Conservation (phyloP, 2,113 vertebrate genomes). For the Leptobrachium ailaonicum region DNA sequence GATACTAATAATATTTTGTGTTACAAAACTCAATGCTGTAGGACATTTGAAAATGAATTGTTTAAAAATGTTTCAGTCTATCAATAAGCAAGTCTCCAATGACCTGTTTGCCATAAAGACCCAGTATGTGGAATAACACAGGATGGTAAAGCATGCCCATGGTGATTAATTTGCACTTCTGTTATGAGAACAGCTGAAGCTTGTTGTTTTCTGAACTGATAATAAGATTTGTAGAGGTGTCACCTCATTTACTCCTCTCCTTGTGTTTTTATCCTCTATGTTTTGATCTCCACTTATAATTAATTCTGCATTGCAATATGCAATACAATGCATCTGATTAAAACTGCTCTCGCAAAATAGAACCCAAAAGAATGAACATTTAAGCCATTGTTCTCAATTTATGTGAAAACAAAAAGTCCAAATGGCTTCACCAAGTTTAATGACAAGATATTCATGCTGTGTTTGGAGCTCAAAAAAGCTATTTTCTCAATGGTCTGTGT, state of each 20-base stretch:
- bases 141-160: slow-evolving; percentile 9
- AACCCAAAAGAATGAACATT: slow-evolving; percentile 47
- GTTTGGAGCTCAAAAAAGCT: slow-evolving; percentile 69
- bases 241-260: slow-evolving; percentile 13
- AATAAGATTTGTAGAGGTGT: slow-evolving; percentile 30
- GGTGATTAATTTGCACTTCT: slow-evolving; percentile 47
- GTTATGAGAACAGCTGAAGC: slow-evolving; percentile 43
- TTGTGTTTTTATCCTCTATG: slow-evolving; percentile 28
- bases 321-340: slow-evolving; percentile 50
- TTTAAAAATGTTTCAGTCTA: no score
- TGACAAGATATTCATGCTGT: slow-evolving; percentile 74
- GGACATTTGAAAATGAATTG: no score
- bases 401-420: slow-evolving; percentile 50
- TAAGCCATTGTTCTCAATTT: slow-evolving; percentile 46
- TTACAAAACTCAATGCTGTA: no score
- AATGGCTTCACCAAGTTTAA: slow-evolving; percentile 65
- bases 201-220: slow-evolving; percentile 52
- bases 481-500: slow-evolving; percentile 73
- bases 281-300: slow-evolving; percentile 32
- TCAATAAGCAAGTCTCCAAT: neutral
- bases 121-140: neutral
- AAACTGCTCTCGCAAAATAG: slow-evolving; percentile 37
- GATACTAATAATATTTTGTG: no score
- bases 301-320: slow-evolving; percentile 27
- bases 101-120: neutral